phyloP scores from a whole-genome alignment of 1,140 invertebrate genomes.

The Brachionus manjavacas region DNA sequence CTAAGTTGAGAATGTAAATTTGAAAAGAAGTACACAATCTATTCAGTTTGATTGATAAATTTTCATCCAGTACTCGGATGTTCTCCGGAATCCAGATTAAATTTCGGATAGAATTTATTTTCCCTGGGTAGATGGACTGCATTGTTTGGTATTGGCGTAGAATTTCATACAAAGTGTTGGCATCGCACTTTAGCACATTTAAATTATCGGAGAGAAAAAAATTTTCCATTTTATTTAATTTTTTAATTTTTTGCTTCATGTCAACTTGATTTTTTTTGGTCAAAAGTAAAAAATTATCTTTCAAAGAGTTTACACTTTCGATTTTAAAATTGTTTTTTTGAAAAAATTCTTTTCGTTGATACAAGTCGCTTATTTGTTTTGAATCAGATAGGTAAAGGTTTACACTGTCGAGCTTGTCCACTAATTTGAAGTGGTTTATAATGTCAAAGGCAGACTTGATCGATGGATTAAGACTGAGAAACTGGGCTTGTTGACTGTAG shows the following conservation, averaged over 20 bases:
- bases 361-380: background rate
- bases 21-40: background rate
- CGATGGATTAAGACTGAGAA: background rate
- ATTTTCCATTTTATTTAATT: background rate
- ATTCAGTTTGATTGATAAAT: background rate
- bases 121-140: background rate
- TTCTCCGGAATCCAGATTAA: constrained; percentile 15
- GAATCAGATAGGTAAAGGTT: background rate
- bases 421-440: background rate
- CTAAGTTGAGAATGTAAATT: background rate
- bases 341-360: background rate
- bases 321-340: background rate
- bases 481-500: background rate
- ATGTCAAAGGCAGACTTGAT: background rate
- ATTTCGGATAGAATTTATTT: background rate
- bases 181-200: background rate
- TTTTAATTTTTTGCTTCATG: background rate
- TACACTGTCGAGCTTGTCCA: background rate
- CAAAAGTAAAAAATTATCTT: background rate
- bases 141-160: background rate
- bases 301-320: background rate
- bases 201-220: background rate
- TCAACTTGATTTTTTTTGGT: background rate
- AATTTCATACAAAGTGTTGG: background rate
- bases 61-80: background rate